Evolutionary conservation across 2,888 invertebrate species (phyloP), one percentile per base, ranked within the genome.

Genomic region (Andrena minutula): DNA sequence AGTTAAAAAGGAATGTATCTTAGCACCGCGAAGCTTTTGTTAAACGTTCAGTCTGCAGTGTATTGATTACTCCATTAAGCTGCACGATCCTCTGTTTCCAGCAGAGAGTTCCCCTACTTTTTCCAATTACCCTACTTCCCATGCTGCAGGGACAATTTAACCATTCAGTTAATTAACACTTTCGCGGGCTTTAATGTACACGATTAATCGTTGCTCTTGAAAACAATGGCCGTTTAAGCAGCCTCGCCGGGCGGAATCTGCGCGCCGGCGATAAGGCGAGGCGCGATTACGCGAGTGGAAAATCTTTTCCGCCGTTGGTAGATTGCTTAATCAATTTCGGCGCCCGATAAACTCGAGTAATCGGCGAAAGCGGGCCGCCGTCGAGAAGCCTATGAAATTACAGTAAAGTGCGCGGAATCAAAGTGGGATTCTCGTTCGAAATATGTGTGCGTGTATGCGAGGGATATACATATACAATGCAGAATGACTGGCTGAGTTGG

Each of bases 401-500:
- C 23, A 69, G 56, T 28, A 70, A 78, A 69, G 78, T 60, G 56
- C 6, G 71, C 65, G 61, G 8, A 79, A 60, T 79, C 64, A 61
- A 79, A 69, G 41, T 41, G 41, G 41, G 41, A 41, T 41, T 5
- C 41, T 41, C 41, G 5, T 16, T 16, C 41, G 41, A 41, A 16
- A 41, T 41, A 41, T 16, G 41, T 16, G 41, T 41, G 41, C 1
- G 41, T 16, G 41, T 16, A 41, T 16, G 5, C 16, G 12, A 41
- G 12, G 41, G 5, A 41, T 41, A 41, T 41, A 5, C 41, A 16
- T 16, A 41, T 5, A 41, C 41, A 4, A 4, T 16, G 41, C 41
- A 68, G 68, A 72, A 82, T 79, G 75, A 79, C 79, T 41, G 75
- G 60, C 56, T 28, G 74, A 70, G 60, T 63, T 69, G 73, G 63